Base-by-base conservation (phyloP, 2,113 vertebrate genomes). In the Chroicocephalus ridibundus region DNA sequence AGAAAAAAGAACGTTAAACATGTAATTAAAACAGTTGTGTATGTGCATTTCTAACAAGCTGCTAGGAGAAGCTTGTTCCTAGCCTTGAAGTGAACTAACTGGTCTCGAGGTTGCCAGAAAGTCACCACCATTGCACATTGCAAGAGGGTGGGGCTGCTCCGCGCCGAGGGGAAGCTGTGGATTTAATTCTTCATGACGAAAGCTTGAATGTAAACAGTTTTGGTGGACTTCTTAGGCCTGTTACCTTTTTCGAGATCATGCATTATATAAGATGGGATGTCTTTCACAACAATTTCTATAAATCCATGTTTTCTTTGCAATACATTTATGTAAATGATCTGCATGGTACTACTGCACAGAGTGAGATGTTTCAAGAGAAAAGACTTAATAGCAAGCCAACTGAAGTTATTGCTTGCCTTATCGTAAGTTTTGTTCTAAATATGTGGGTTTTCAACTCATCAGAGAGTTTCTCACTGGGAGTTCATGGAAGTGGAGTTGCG, bases 21-120 rank as follows among this genome's bases (percentile, higher is more conserved):
- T 40, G 24, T 75, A 54, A 85, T 96, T 92, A 77, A 91, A 81
- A 44, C 40, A 75, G 42, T 87, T 79, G 71, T 84, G 81, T 42
- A 46, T 86, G 69, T 94, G 72, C 74, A 70, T 95, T 86, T 64
- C 93, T 86, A 72, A 74, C 55, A 24, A 85, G 52, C 54, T 87
- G 86, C 69, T 82, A 5, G 42, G 61, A 83, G 38, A 62, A 71
- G 60, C 61, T 86, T 27, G 54, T 92, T 68, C 61, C 8, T 76
- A 80, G 83, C 91, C 64, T 70, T 46, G 80, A 96, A 96, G 77
- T 86, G 95, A 96, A 81, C 86, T 29, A 77, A 93, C 86, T 91
- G 82, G 88, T 93, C 96, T 97, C 84, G 61, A n/a, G 86, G 91
- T 91, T 95, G 89, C 66, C 31, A 13, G 92, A 83, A 86, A 87